Conservation (phyloP, 2,113 vertebrate species). For the Myotis lucifugus region DNA sequence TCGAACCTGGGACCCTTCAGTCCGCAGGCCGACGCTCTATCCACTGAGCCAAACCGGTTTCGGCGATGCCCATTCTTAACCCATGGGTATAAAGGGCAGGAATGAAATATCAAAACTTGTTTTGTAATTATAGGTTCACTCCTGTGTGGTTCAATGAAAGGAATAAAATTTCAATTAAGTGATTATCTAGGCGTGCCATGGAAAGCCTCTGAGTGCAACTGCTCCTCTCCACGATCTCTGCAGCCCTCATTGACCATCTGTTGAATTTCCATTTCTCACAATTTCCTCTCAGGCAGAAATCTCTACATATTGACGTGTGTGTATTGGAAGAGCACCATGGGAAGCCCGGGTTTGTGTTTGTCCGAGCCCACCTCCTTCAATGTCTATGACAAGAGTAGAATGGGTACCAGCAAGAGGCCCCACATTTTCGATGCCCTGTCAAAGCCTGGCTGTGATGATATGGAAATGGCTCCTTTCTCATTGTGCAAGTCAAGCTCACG, state of each 20-base stretch:
- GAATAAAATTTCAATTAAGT: slow-evolving; percentile 71
- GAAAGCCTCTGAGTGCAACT: not conserved
- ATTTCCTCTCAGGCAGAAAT: not conserved
- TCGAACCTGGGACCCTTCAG: too few species aligned
- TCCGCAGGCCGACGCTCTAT: too few species aligned
- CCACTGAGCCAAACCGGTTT: too few species aligned
- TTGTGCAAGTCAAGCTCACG: not conserved
- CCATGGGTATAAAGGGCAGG: slow-evolving; percentile 7
- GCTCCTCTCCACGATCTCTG: not conserved
- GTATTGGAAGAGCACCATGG: not conserved
- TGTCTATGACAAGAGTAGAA: slow-evolving; percentile 49
- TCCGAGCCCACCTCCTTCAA: not conserved
- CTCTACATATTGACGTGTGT: not conserved
- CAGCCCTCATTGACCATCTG: slow-evolving; percentile 34
- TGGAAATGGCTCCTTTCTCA: slow-evolving; percentile 19
- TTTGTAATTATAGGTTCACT: slow-evolving; percentile 57
- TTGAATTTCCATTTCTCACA: slow-evolving; percentile 21
- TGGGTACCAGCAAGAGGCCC: not conserved
- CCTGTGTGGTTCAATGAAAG: slow-evolving; percentile 33
- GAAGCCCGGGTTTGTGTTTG: not conserved
- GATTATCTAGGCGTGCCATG: slow-evolving; percentile 8
- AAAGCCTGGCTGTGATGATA: slow-evolving; percentile 18
- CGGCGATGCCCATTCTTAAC: too few species aligned
- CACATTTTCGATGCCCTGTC: not conserved
- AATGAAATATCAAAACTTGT: slow-evolving; percentile 50